Evolutionary conservation across 2,797 vertebrate genomes (phyloP).

Genomic region (Orientallactaga sibirica): DNA sequence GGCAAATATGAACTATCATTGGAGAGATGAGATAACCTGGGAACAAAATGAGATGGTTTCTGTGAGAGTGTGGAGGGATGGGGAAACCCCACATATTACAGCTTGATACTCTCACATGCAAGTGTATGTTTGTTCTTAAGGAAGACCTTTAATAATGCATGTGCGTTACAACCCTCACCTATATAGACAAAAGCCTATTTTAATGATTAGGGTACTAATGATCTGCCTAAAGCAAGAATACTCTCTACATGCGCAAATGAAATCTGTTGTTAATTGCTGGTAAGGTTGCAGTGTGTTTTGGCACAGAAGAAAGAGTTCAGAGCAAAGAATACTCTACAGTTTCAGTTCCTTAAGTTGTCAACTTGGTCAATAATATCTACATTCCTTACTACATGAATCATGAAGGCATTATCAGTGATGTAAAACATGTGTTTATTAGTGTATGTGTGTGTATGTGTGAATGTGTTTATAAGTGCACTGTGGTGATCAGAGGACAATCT

Average conservation of each 20-base stretch:
- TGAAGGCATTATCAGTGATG: background rate
- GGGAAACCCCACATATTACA: background rate
- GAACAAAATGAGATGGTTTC: background rate
- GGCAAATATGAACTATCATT: background rate
- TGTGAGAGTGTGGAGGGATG: background rate
- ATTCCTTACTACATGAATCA: background rate
- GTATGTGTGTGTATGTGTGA: too few relatives aligned
- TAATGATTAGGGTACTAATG: background rate
- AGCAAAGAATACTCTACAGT: background rate
- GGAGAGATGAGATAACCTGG: background rate
- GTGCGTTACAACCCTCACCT: background rate
- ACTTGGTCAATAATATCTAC: conserved; percentile 19
- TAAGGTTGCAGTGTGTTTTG: background rate
- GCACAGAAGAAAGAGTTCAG: background rate
- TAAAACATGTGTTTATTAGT: background rate
- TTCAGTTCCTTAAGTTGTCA: background rate
- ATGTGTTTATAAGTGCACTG: too few relatives aligned
- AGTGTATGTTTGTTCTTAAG: background rate
- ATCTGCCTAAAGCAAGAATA: background rate
- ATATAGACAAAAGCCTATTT: background rate
- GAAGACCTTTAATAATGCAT: conserved; percentile 9
- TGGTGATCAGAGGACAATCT: too few relatives aligned
- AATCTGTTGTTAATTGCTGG: background rate
- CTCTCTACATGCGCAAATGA: background rate
- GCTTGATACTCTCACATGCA: background rate